These are phyloP conservation scores for Zosterops japonicus DNA, from an alignment of 2,113 vertebrate species.

Conservation along the genomic window DNA sequence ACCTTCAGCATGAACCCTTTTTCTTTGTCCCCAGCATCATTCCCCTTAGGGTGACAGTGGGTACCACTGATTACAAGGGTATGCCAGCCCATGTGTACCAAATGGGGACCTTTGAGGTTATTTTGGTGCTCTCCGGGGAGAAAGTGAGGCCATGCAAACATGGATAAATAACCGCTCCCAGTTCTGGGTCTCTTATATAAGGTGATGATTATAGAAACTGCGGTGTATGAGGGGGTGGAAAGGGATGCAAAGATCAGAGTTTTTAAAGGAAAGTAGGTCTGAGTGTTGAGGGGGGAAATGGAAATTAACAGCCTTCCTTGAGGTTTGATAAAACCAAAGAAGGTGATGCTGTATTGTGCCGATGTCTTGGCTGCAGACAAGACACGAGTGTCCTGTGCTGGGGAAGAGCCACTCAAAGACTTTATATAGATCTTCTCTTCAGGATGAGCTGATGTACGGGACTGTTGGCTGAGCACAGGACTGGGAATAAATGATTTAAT, in stretches of 20 bases:
- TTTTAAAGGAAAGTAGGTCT: slow-evolving; percentile 70
- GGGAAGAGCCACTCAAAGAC: neutral
- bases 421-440: neutral
- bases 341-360: neutral
- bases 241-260: slow-evolving; percentile 33
- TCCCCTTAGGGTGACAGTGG: neutral
- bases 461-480: neutral
- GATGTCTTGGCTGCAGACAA: neutral
- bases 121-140: slow-evolving; percentile 24
- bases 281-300: slow-evolving; percentile 42
- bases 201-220: slow-evolving; percentile 53
- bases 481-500: neutral
- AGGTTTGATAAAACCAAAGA: neutral
- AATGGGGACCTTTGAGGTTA: neutral
- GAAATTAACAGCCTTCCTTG: slow-evolving; percentile 25
- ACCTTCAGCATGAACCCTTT: neutral
- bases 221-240: neutral
- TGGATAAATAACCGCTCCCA: slow-evolving; percentile 37
- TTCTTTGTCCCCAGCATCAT: neutral
- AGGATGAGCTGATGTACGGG: neutral
- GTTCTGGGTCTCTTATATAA: slow-evolving; percentile 64
- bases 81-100: neutral
- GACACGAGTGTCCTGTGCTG: rapidly evolving
- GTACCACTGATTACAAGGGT: neutral
- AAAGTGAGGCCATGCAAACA: slow-evolving; percentile 20